Base-by-base conservation (phyloP, 2,113 vertebrate species). In the Tichodroma muraria region DNA sequence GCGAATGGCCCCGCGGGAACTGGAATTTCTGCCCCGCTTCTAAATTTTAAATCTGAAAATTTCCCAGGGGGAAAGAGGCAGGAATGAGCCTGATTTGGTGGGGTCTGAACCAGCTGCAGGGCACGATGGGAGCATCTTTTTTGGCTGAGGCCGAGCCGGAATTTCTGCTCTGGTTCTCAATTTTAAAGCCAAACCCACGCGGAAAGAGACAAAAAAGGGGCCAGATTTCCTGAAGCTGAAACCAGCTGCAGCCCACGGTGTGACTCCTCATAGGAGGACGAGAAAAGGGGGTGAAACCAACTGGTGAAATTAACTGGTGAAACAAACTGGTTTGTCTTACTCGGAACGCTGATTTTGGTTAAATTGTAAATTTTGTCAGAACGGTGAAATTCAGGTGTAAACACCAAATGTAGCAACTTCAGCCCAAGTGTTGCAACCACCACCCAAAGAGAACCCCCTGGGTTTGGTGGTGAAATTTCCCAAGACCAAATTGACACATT, bases 61-160 rank as follows among this genome's bases (percentile, higher is more conserved):
- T n/a, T n/a, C 6, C 60, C 10, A 0, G 1, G n/a, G 63, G 40
- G 22, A 56, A 22, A 57, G 52, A 42, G 54, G 19, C 30, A 28
- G 6, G 24, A 20, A 10, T 2, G 56, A 35, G 37, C 45, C 45
- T 24, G 54, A 1, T 3, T 16, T 20, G 4, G 12, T 4, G 6
- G 37, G 10, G 10, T 28, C 8, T 24, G 12, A 30, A 4, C 2
- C 64, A 7, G 6, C 10, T 35, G 15, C 28, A 38, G 50, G n/a
- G 40, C 33, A 10, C 8, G 1, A 0, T 2, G 6, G 8, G n/a
- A 40, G 44, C 23, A 18, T 38, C 10, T 7, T 0, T 1, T 3
- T 4, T 44, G 42, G 30, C 22, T 33, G 28, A 14, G n/a, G n/a
- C 50, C 0, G 1, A 9, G 24, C 18, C 30, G 72, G 11, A 9